A percentile compares a stretch with the other conserved stretches of the same genome.
Conservation (phyloP, 2,797 vertebrate species). For the Rhyacichthys aspro region DNA sequence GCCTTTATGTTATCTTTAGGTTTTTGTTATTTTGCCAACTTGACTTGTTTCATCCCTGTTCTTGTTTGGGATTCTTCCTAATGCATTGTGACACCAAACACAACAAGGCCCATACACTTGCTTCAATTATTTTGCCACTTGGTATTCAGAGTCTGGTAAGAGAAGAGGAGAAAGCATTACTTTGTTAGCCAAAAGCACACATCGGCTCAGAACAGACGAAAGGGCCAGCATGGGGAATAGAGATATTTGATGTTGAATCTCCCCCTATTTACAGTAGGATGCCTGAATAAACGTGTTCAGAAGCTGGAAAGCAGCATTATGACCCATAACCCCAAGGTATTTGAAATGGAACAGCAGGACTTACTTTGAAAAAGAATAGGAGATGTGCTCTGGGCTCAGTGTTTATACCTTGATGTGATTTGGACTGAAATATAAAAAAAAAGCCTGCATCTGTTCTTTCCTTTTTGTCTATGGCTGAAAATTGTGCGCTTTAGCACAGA, state of each 20-base stretch:
- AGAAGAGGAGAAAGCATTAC: constrained; percentile 69
- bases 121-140: constrained; percentile 75
- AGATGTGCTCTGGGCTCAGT: constrained; percentile 75
- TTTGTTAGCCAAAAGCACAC: constrained; percentile 77
- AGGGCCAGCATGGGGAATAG: constrained; percentile 77
- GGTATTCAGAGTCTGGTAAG: constrained; percentile 63
- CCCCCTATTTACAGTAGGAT: constrained; percentile 78
- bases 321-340: constrained; percentile 78
- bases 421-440: constrained; percentile 72
- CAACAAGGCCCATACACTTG: constrained; percentile 38
- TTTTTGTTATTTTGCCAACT: constrained; percentile 60
- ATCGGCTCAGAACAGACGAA: constrained; percentile 71
- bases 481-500: constrained; percentile 56
- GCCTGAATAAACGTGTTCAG: constrained; percentile 79
- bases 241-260: constrained; percentile 81
- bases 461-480: constrained; percentile 57
- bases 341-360: constrained; percentile 80
- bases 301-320: constrained; percentile 77
- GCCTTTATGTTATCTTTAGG: constrained; percentile 64
- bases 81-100: constrained; percentile 52
- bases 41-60: constrained; percentile 51
- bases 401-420: constrained; percentile 82
- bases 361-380: constrained; percentile 81
- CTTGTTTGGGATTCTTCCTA: constrained; percentile 25
- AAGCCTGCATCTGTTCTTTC: constrained; percentile 66